Base-by-base conservation (phyloP, 2,797 vertebrate genomes). In the Nyctibius grandis region DNA sequence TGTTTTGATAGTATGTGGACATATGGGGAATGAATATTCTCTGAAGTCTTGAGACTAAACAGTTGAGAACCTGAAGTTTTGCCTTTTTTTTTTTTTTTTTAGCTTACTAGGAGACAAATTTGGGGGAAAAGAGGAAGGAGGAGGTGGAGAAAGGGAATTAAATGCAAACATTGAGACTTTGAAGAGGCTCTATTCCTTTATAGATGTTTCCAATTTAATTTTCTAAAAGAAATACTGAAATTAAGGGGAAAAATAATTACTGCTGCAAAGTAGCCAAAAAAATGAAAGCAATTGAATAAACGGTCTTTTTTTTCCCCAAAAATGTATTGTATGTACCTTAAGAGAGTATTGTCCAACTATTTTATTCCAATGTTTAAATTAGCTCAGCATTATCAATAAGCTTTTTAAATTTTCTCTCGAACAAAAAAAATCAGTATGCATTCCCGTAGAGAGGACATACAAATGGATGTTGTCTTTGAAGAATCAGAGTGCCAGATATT, bases 401-500 rank as follows among this genome's bases (percentile, higher is more conserved):
- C 23, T 76, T 80, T 61, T 47, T 2, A 2, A 53, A 13, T 53
- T 89, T 63, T 81, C 33, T 44, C n/a, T 54, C 12, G 29, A 74
- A 51, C 26, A 82, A 54, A 53, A 63, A 76, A 75, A 33, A 47
- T 38, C 23, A 42, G n/a, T 47, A 38, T 50, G 31, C 23, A 40
- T 91, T 93, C 23, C 26, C n/a, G 25, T 38, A 68, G 34, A 85
- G 61, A 67, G 36, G 18, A 63, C 40, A 31, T 73, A 85, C 33
- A 87, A 84, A 59, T 34, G 17, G 65, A 45, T 47, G 40, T 77
- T 85, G 44, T 63, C 73, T 92, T 92, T 94, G 96, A 95, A 95
- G 86, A 90, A 77, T 79, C 36, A 44, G 34, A 70, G 48, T 80
- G 60, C 54, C 60, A 89, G 34, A n/a, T 93, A 87, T 25, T 95